These are phyloP conservation scores for Leptodactylus fallax DNA, from an alignment of 2,797 vertebrate species.

Conservation along the genomic window DNA sequence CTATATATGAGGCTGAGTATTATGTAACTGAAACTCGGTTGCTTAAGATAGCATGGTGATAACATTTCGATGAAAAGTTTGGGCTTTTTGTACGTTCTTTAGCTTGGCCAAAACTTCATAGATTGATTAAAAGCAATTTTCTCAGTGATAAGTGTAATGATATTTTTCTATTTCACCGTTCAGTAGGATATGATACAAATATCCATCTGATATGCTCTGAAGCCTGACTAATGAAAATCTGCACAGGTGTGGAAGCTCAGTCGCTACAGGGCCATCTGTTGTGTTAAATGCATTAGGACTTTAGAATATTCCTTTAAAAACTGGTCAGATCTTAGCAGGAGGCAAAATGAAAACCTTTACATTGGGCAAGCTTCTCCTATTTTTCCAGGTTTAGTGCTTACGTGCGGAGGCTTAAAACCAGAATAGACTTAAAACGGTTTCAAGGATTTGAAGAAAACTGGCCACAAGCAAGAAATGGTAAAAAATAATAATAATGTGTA, in stretches of 20 bases:
- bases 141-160: neutral
- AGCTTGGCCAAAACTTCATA: conserved; percentile 1
- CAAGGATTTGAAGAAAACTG: too few relatives aligned
- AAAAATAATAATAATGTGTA: too few relatives aligned
- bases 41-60: too few relatives aligned
- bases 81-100: neutral
- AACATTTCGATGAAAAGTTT: too few relatives aligned
- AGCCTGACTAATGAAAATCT: neutral
- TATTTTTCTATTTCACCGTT: neutral
- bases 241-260: neutral
- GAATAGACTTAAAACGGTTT: too few relatives aligned
- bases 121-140: neutral
- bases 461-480: too few relatives aligned
- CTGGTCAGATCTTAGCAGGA: neutral
- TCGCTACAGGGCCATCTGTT: neutral
- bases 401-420: neutral
- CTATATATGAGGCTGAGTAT: neutral
- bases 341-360: neutral
- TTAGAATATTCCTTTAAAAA: neutral
- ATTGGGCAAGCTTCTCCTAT: neutral
- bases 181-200: neutral
- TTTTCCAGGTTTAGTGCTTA: neutral
- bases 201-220: too few relatives aligned
- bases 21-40: neutral
- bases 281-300: neutral